Conservation (phyloP, 1,140 invertebrate species). For the Phymastichus coffea region DNA sequence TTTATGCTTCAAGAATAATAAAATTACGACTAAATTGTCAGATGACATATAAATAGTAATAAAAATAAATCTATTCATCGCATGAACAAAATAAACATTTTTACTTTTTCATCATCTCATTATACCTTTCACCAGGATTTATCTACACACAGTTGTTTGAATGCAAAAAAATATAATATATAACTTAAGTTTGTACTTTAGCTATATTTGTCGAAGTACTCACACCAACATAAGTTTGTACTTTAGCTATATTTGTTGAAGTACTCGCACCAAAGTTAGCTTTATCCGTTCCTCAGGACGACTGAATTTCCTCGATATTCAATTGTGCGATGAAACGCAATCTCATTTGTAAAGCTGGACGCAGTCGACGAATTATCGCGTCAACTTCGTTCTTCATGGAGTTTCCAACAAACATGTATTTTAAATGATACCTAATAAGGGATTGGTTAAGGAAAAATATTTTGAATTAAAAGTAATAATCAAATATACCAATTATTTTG, state of each 20-base stretch:
- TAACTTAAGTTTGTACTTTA: slow-evolving; percentile 24
- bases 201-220: slow-evolving; percentile 6
- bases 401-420: slow-evolving; percentile 97
- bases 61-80: slow-evolving; percentile 18
- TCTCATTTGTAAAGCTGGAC: slow-evolving; percentile 82
- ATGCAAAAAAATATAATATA: no score
- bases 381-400: slow-evolving; percentile 91
- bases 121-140: neutral
- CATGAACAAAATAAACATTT: neutral
- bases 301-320: slow-evolving; percentile 78
- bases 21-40: slow-evolving; percentile 17
- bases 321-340: slow-evolving; percentile 90
- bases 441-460: slow-evolving; percentile 11
- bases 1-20: neutral
- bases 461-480: neutral
- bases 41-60: slow-evolving; percentile 21
- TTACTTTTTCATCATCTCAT: neutral
- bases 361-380: slow-evolving; percentile 79
- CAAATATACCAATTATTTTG: neutral
- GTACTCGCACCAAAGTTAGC: slow-evolving; percentile 13
- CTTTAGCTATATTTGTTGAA: slow-evolving; percentile 7
- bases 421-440: slow-evolving; percentile 65
- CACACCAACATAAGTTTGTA: slow-evolving; percentile 6
- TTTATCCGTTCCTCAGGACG: slow-evolving; percentile 37
- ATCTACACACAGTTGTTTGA: no score